Base-by-base conservation (phyloP, 92 coral and sea anemone genomes). In the Epizoanthus rinbou region DNA sequence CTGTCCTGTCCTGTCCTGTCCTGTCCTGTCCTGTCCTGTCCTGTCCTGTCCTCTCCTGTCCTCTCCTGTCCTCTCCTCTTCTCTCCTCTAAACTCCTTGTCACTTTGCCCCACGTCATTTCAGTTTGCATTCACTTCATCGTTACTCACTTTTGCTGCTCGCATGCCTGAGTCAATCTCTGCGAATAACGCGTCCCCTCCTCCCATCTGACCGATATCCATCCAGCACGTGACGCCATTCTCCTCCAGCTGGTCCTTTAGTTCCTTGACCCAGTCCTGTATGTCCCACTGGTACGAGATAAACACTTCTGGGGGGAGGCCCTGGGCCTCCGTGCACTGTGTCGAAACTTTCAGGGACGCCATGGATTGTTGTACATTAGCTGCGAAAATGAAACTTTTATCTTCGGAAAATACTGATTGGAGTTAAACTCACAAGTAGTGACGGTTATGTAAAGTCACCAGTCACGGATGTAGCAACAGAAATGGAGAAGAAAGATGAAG, bases 241-340 rank as follows among this genome's bases (percentile, higher is more conserved):
- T 90, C 87, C 67, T 91, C 92, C 25, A 93, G 91, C 47, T 83
- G 70, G 50, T 56, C 39, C 76, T 58, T 82, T 68, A 95, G 79
- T 53, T 90, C 73, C 41, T 75, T 64, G 31, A 91, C 97, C 50
- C 89, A 83, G 57, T 85, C 85, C 79, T 95, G 98, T 8, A 86
- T 94, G 85, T 89, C 93, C 98, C 98, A 95, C 78, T 95, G 97
- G 83, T 95, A 95, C 7, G 98, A 95, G 83, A 95, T 85, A 53
- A 95, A 95, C 59, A 93, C 93, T 75, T 74, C 75, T 0, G 91
- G 84, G 22, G 58, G 86, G 67, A 41, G 1, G 5, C 25, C 14
- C 24, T 39, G 56, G 4, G 74, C 15, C 18, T 69, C 57, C 39
- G 17, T 25, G 71, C 71, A 28, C 18, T 65, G 21, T 31, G 43